Conservation (phyloP, 2,797 vertebrate species). For the Sebastiscus albofasciatus region DNA sequence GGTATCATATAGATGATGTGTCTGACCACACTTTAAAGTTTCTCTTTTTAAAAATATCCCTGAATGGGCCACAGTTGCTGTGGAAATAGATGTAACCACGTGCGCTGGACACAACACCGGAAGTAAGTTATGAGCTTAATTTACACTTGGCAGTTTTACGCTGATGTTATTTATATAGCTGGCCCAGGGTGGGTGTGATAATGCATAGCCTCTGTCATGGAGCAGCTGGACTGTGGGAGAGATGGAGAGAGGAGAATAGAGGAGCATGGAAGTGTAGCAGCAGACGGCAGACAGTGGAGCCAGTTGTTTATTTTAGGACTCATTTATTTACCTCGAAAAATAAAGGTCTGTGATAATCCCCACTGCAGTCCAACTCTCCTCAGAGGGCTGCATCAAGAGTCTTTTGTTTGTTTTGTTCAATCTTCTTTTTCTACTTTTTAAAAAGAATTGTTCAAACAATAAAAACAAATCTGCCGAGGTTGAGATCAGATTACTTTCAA, state of each 20-base stretch:
- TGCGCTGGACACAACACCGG: background rate
- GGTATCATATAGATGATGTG: background rate
- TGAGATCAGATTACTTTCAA: background rate
- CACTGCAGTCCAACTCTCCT: background rate
- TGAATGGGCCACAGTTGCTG: background rate
- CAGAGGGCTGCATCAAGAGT: background rate
- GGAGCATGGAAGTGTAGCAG: background rate
- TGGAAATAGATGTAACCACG: slow-evolving; percentile 5
- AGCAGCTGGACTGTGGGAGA: slow-evolving; percentile 44
- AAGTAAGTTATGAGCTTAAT: slow-evolving; percentile 33
- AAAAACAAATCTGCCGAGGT: background rate
- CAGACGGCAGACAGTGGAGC: background rate
- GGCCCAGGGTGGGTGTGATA: slow-evolving; percentile 37
- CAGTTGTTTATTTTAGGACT: slow-evolving; percentile 18
- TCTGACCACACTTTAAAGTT: background rate
- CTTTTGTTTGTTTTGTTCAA: background rate
- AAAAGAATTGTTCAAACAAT: background rate
- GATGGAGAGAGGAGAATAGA: background rate
- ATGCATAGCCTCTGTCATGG: slow-evolving; percentile 43
- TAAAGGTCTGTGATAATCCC: background rate
- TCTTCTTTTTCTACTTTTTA: background rate
- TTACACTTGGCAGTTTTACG: slow-evolving; percentile 45
- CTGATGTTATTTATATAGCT: slow-evolving; percentile 67
- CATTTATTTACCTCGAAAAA: slow-evolving; percentile 26
- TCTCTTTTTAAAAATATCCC: background rate